phyloP scores from a whole-genome alignment of 1,140 invertebrate species.

The Polypedilum pembai region DNA sequence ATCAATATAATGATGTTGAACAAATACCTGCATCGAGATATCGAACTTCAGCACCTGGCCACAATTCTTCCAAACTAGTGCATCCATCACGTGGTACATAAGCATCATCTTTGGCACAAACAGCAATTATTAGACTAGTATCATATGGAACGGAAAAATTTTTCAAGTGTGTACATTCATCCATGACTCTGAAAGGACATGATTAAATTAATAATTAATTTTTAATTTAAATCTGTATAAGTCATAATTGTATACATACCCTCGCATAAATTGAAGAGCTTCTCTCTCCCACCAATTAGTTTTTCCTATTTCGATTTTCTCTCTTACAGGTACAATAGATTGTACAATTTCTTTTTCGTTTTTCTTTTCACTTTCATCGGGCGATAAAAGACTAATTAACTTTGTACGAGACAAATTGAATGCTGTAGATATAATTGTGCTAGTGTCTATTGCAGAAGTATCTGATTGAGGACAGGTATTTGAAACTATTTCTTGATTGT shows the following conservation, averaged over 20 bases:
- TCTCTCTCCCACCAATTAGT: constrained; percentile 60
- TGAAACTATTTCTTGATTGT: neutral
- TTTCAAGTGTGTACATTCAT: constrained; percentile 93
- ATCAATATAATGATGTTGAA: too few relatives aligned
- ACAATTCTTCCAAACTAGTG: constrained; percentile 73
- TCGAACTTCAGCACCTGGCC: constrained; percentile 83
- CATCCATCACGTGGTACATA: constrained; percentile 85
- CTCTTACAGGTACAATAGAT: constrained; percentile 29
- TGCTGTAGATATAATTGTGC: constrained; percentile 31
- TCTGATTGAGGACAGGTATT: neutral
- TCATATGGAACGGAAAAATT: constrained; percentile 85
- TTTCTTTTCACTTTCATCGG: constrained; percentile 31
- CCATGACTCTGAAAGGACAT: too few relatives aligned
- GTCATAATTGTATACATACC: constrained; percentile 51
- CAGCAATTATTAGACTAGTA: constrained; percentile 74
- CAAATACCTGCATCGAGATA: constrained; percentile 76
- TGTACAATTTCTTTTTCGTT: too few relatives aligned
- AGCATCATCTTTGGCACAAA: constrained; percentile 82
- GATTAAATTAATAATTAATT: too few relatives aligned
- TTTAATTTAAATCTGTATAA: too few relatives aligned
- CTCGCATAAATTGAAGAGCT: constrained; percentile 89
- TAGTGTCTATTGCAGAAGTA: neutral
- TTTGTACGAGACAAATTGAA: constrained; percentile 33
- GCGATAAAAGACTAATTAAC: constrained; percentile 40
- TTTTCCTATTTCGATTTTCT: constrained; percentile 41